These are phyloP conservation scores for Daktulosphaira vitifoliae DNA, from an alignment of 1,140 invertebrate genomes.

Conservation along the genomic window DNA sequence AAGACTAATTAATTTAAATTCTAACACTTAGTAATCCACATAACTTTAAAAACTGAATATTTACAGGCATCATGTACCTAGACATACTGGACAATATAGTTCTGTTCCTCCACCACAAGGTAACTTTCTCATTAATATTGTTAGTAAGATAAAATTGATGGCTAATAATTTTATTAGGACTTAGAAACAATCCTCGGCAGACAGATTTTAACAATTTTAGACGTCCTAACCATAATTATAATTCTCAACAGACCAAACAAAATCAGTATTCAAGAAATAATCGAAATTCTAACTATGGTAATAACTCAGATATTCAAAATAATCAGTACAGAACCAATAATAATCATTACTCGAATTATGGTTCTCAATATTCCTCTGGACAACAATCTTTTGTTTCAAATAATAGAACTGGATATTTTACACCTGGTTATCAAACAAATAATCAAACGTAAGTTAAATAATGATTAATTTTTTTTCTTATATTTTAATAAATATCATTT, in stretches of 20 bases:
- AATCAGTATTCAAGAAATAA: neutral
- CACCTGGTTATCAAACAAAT: neutral
- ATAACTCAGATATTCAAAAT: neutral
- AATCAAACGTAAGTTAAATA: conserved; percentile 3
- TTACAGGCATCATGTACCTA: conserved; percentile 36
- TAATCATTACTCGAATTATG: conserved; percentile 5
- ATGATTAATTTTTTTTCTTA: neutral
- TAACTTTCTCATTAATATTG: neutral
- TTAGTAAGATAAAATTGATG: neutral
- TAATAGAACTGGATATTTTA: conserved; percentile 22
- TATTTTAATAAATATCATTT: neutral
- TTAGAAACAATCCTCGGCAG: conserved; percentile 1
- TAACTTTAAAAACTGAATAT: no score
- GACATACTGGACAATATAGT: conserved; percentile 40
- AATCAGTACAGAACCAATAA: neutral
- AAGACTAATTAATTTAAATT: no score
- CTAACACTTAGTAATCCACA: no score
- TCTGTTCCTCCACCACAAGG: conserved; percentile 41
- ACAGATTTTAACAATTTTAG: conserved; percentile 1
- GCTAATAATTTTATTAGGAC: neutral
- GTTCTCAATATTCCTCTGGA: neutral
- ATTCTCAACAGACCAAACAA: neutral
- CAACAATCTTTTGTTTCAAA: neutral
- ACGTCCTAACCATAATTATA: neutral
- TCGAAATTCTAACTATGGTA: neutral